Evolutionary conservation across 2,797 vertebrate species (phyloP), one percentile per base, ranked within the genome.

Genomic region (Gadopsis marmoratus): DNA sequence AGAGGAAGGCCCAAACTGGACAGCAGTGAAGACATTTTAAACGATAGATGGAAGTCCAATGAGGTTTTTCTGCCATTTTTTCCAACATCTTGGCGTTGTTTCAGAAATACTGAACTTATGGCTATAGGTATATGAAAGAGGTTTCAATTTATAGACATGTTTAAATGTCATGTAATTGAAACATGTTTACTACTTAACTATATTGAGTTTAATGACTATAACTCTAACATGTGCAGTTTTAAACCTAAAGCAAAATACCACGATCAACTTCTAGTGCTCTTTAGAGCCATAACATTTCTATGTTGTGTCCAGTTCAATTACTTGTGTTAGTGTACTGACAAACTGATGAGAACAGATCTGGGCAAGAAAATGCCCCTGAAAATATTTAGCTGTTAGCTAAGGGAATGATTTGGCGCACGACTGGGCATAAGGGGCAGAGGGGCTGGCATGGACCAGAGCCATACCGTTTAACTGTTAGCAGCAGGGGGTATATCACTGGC

Each of bases 401-500:
- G 67, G 71, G 73, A 81, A 75, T 55, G 37, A 64, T 78, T 78
- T 91, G 84, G 90, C 90, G 50, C 37, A 33, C 29, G 23, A 58
- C 66, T 48, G 67, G 76, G 61, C 74, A 74, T 78, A 60, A 79
- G 80, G 83, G 78, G 75, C 75, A 79, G 83, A 83, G 77, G 78
- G 78, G 76, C 81, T 86, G 83, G 64, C 76, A 67, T 76, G 79
- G 80, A 84, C 60, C 13, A 33, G 50, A 51, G 84, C 90, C 91
- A 87, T 29, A 71, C 74, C 67, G 41, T 91, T 93, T 89, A 89
- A 85, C 83, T 84, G 79, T 78, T 85, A 83, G 79, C 83, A 64
- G 79, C 50, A 39, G 76, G 79, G 82, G 79, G 71, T 77, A 54
- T 78, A 81, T 79, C 72, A 79, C 85, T 89, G 89, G 80, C 87